Evolutionary conservation across 2,797 vertebrate species (phyloP).

Genomic region (Oreortyx pictus): DNA sequence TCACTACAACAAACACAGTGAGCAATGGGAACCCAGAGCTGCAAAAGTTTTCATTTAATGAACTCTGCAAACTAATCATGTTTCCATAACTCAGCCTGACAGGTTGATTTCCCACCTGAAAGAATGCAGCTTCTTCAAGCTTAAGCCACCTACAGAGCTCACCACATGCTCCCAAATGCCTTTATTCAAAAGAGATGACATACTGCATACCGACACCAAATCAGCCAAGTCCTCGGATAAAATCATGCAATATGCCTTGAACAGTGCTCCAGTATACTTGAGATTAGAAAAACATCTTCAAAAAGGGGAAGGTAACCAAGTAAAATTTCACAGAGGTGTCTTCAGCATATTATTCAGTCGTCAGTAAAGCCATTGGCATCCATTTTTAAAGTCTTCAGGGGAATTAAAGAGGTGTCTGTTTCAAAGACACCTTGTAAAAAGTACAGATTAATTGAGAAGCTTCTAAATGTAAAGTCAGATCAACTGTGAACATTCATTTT

Average conservation of each 20-base stretch:
- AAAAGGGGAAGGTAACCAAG: constrained; percentile 65
- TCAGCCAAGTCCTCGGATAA: background rate
- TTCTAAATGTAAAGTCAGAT: constrained; percentile 59
- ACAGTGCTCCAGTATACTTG: constrained; percentile 18
- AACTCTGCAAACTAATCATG: constrained; percentile 80
- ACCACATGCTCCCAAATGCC: constrained; percentile 52
- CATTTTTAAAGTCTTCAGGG: constrained; percentile 43
- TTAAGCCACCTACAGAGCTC: constrained; percentile 72
- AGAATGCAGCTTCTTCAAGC: constrained; percentile 53
- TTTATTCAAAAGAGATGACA: constrained; percentile 11
- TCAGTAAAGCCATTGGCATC: constrained; percentile 53
- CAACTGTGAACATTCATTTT: background rate
- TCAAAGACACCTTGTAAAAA: constrained; percentile 59
- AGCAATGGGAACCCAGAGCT: constrained; percentile 62
- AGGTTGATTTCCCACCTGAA: constrained; percentile 76
- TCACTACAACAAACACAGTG: constrained; percentile 54
- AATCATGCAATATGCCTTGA: constrained; percentile 39
- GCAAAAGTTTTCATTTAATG: constrained; percentile 78
- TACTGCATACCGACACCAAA: background rate
- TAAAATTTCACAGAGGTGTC: constrained; percentile 55
- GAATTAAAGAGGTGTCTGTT: background rate
- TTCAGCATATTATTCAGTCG: constrained; percentile 49
- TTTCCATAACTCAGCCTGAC: constrained; percentile 77
- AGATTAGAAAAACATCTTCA: constrained; percentile 68
- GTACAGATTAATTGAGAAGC: constrained; percentile 30